Conservation (phyloP, 2,113 vertebrate genomes). For the Syngnathus scovelli region DNA sequence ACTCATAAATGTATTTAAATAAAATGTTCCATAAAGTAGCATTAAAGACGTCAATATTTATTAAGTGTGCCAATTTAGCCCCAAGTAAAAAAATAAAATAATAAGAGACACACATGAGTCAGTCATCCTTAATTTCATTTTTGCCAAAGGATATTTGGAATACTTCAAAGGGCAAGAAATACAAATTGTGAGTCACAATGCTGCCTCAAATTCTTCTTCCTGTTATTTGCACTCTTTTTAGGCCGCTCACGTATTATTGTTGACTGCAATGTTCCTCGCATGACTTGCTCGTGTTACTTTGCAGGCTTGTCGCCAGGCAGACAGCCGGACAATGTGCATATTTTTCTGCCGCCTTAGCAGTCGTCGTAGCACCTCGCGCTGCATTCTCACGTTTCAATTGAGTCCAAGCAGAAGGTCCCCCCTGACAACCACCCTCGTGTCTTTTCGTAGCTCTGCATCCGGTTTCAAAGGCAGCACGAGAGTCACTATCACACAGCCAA, state of each 20-base stretch:
- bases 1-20: neutral
- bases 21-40: neutral
- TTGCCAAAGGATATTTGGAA: neutral
- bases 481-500: slow-evolving; percentile 40
- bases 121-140: neutral
- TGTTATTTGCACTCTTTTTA: neutral
- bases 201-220: neutral
- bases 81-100: neutral
- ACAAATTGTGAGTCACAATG: neutral
- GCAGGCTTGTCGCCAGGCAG: slow-evolving; percentile 36
- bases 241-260: neutral
- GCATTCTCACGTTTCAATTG: slow-evolving; percentile 48
- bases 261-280: neutral
- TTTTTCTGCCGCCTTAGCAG: slow-evolving; percentile 45
- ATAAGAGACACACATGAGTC: neutral
- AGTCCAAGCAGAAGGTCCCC: slow-evolving; percentile 22
- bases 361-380: slow-evolving; percentile 30
- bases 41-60: neutral
- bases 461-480: slow-evolving; percentile 55
- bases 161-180: neutral
- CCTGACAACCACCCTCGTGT: slow-evolving; percentile 20
- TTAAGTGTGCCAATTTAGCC: neutral
- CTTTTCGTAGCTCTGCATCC: slow-evolving; percentile 41
- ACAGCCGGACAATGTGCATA: slow-evolving; percentile 51
- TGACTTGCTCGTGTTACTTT: slow-evolving; percentile 40